Conservation (phyloP, 2,888 invertebrate species). For the Griposia aprilina region DNA sequence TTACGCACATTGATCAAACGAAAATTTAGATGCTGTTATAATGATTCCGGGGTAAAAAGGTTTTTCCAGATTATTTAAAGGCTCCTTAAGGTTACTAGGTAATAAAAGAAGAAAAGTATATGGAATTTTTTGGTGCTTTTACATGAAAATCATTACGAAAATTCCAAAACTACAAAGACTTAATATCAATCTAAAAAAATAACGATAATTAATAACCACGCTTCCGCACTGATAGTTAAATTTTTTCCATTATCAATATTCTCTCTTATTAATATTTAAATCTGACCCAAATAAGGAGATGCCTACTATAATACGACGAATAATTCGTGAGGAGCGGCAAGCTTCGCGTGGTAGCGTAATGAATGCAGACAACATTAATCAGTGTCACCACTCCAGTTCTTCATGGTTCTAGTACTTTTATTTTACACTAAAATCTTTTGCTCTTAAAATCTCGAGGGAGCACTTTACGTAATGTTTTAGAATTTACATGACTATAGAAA, state of each 20-base stretch:
- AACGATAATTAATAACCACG: neutral
- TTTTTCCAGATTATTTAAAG: neutral
- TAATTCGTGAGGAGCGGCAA: constrained; percentile 29
- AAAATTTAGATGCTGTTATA: neutral
- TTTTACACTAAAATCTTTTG: constrained; percentile 47
- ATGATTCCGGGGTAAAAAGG: neutral
- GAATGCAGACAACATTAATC: constrained; percentile 66
- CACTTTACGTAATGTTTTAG: constrained; percentile 35
- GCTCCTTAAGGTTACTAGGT: neutral
- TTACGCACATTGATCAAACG: neutral
- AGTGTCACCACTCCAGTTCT: constrained; percentile 53
- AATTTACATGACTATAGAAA: constrained; percentile 19
- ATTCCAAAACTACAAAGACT: neutral
- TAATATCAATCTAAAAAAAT: constrained; percentile 6
- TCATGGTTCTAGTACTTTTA: constrained; percentile 34
- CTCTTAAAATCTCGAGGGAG: constrained; percentile 46
- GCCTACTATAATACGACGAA: neutral
- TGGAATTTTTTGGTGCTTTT: too few species aligned
- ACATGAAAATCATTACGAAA: neutral
- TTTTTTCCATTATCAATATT: constrained; percentile 2
- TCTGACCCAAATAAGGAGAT: constrained; percentile 22
- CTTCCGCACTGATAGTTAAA: neutral
- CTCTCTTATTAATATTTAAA: constrained; percentile 37
- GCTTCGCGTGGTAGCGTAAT: constrained; percentile 46
- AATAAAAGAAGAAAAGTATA: neutral